Evolutionary conservation across 2,888 invertebrate genomes (phyloP).

Genomic region (Oxytorus armatus): DNA sequence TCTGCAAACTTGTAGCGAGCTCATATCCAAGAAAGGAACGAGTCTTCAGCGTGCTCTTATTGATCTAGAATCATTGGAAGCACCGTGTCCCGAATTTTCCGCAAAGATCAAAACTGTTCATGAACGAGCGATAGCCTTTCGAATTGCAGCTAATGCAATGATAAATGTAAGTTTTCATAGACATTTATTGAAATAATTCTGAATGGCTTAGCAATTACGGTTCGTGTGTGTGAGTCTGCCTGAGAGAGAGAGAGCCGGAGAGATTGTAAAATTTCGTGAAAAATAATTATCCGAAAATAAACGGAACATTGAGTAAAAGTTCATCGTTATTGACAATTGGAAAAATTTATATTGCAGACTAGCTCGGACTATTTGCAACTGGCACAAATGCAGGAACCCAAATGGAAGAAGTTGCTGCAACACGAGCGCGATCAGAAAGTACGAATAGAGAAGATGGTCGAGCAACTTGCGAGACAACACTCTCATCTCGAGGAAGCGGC

Average conservation of each 20-base stretch:
- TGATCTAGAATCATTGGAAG: conserved; percentile 90
- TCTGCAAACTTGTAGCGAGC: conserved; percentile 95
- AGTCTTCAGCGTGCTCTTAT: conserved; percentile 92
- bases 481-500: conserved; percentile 97
- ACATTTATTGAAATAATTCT: background rate
- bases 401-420: conserved; percentile 96
- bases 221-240: background rate
- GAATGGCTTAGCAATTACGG: no score
- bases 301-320: background rate
- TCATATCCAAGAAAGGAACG: conserved; percentile 94
- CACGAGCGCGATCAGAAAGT: conserved; percentile 97
- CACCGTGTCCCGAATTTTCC: conserved; percentile 86
- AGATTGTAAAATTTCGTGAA: background rate
- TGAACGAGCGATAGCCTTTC: conserved; percentile 97
- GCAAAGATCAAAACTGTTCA: conserved; percentile 95
- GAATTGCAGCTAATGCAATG: conserved; percentile 98
- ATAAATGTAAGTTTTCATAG: conserved; percentile 90
- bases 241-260: background rate
- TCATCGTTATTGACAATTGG: conserved; percentile 16
- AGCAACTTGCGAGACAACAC: conserved; percentile 98
- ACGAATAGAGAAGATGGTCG: conserved; percentile 97
- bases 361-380: conserved; percentile 96
- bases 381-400: conserved; percentile 95
- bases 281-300: no score
- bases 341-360: conserved; percentile 86